A percentile compares a stretch with the other conserved stretches of the same genome.
phyloP scores from a whole-genome alignment of 1,140 invertebrate species.

The Drosophila kikkawai region DNA sequence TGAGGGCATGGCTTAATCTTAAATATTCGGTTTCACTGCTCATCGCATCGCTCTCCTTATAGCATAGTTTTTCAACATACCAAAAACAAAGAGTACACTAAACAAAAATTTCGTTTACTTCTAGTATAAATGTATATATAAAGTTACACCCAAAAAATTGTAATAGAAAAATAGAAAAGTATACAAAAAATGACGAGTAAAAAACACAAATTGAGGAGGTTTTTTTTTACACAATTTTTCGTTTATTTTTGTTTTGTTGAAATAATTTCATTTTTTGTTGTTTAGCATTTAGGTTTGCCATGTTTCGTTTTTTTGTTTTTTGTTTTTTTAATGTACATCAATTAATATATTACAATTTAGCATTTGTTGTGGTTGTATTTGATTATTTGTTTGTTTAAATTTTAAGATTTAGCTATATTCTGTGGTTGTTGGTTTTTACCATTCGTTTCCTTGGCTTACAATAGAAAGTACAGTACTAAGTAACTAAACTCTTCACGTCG shows the following conservation, averaged over 20 bases:
- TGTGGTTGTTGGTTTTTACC: conserved; percentile 49
- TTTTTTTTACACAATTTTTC: conserved; percentile 65
- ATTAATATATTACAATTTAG: conserved; percentile 78
- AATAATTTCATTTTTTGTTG: conserved; percentile 62
- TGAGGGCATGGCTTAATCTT: conserved; percentile 81
- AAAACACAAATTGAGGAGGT: conserved; percentile 63
- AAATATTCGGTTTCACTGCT: conserved; percentile 63
- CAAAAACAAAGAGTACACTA: conserved; percentile 68
- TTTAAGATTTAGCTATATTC: conserved; percentile 80
- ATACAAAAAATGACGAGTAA: conserved; percentile 50
- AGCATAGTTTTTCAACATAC: conserved; percentile 72
- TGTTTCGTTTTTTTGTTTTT: conserved; percentile 22
- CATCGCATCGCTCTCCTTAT: conserved; percentile 36
- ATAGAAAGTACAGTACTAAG: conserved; percentile 78
- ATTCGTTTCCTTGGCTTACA: conserved; percentile 47
- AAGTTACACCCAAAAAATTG: conserved; percentile 44
- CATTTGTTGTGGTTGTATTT: conserved; percentile 57
- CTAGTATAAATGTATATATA: conserved; percentile 44
- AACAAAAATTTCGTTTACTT: conserved; percentile 51
- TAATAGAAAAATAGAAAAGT: conserved; percentile 18
- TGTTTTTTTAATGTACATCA: conserved; percentile 66
- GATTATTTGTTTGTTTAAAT: conserved; percentile 64
- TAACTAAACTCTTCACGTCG: conserved; percentile 74
- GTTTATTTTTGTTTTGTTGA: conserved; percentile 66
- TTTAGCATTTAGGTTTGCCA: conserved; percentile 35